Conservation (phyloP, 1,140 invertebrate species). For the Drosophila repleta region DNA sequence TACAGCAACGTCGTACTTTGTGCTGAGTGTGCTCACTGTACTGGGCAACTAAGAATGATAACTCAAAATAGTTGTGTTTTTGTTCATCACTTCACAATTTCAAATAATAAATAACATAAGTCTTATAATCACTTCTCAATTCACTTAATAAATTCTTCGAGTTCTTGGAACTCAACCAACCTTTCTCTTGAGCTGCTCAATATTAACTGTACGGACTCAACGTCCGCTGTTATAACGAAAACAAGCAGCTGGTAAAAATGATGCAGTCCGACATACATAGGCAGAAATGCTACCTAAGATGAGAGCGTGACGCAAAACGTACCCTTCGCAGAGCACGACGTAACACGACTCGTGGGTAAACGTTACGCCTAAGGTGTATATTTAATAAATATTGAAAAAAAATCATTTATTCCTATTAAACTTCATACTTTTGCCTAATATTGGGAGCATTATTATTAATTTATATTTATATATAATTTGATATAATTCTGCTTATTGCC, state of each 20-base stretch:
- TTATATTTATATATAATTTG: no score
- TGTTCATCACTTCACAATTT: constrained; percentile 17
- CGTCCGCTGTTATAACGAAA: constrained; percentile 48
- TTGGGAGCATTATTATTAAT: neutral
- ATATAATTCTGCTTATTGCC: neutral
- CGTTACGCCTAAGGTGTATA: no score
- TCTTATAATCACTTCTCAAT: neutral
- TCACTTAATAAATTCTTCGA: constrained; percentile 15
- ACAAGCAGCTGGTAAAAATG: constrained; percentile 36
- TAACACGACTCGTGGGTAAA: neutral
- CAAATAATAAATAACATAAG: constrained; percentile 3
- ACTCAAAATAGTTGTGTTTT: neutral
- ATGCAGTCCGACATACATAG: constrained; percentile 10
- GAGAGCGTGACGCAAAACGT: constrained; percentile 4
- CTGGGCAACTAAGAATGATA: constrained; percentile 18
- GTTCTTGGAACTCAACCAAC: constrained; percentile 51
- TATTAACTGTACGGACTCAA: constrained; percentile 69
- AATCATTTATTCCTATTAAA: neutral
- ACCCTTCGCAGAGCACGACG: constrained; percentile 3
- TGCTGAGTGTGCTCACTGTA: constrained; percentile 28
- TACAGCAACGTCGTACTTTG: constrained; percentile 38
- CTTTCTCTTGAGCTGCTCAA: constrained; percentile 62
- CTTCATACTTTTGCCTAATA: neutral
- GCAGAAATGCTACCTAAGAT: constrained; percentile 22
- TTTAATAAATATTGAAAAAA: neutral